Evolutionary conservation across 2,888 invertebrate species (phyloP).

Genomic region (Lypha dubia): DNA sequence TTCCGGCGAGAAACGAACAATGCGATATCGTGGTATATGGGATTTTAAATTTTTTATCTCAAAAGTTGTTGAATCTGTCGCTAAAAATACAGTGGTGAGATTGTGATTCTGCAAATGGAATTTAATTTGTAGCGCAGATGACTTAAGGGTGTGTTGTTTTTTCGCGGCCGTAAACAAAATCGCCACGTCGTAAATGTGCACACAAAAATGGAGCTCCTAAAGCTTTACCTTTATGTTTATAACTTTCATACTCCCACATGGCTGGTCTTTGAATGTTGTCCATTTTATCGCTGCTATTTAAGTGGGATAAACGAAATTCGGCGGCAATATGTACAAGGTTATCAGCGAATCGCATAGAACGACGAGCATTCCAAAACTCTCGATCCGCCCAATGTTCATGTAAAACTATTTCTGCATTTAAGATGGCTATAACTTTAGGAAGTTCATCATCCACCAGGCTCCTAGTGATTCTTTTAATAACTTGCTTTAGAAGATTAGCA

Average conservation of each 20-base stretch:
- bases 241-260: constrained; percentile 86
- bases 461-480: constrained; percentile 79
- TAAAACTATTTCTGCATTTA: constrained; percentile 92
- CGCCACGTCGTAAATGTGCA: constrained; percentile 93
- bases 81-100: constrained; percentile 89
- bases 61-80: constrained; percentile 90
- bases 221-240: constrained; percentile 83
- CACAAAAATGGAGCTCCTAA: constrained; percentile 90
- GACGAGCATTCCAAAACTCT: constrained; percentile 92
- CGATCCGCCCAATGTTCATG: constrained; percentile 94
- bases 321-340: constrained; percentile 88
- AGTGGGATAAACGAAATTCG: constrained; percentile 86
- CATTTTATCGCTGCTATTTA: constrained; percentile 86
- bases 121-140: constrained; percentile 90
- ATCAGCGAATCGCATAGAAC: constrained; percentile 95
- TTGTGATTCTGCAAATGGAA: constrained; percentile 85
- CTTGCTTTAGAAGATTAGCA: constrained; percentile 86
- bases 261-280: constrained; percentile 86
- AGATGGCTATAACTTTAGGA: constrained; percentile 76
- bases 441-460: constrained; percentile 60
- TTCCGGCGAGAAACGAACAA: constrained; percentile 79
- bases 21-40: constrained; percentile 77
- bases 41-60: constrained; percentile 81
- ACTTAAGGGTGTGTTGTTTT: constrained; percentile 90
- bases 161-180: constrained; percentile 91